phyloP scores from a whole-genome alignment of 2,113 vertebrate genomes.

The Paramisgurnus dabryanus region DNA sequence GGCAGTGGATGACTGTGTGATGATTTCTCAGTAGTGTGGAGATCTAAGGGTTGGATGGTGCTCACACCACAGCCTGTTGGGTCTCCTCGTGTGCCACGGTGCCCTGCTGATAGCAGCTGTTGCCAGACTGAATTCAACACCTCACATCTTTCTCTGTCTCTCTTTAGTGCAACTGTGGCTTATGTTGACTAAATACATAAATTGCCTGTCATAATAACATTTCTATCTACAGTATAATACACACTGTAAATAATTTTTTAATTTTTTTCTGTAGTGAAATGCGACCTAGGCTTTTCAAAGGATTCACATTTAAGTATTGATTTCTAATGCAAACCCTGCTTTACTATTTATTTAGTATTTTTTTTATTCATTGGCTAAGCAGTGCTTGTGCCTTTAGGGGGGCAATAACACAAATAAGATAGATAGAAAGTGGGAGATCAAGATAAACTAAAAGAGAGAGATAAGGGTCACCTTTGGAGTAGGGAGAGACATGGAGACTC shows the following conservation, averaged over 20 bases:
- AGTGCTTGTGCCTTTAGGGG: neutral
- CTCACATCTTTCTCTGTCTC: slow-evolving; percentile 8
- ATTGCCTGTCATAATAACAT: no score
- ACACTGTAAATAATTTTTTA: no score
- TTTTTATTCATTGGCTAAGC: no score
- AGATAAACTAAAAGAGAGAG: slow-evolving; percentile 2
- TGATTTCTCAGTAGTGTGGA: slow-evolving; percentile 53
- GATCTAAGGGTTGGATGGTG: slow-evolving; percentile 56
- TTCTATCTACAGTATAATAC: no score
- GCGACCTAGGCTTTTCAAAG: no score
- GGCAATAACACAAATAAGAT: neutral
- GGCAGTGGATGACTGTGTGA: slow-evolving; percentile 46
- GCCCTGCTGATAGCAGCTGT: slow-evolving; percentile 32
- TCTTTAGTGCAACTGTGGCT: neutral
- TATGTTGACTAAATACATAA: no score
- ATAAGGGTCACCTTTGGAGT: slow-evolving; percentile 51
- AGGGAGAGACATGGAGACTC: slow-evolving; percentile 35
- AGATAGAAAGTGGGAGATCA: slow-evolving; percentile 10
- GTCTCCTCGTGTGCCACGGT: slow-evolving; percentile 46
- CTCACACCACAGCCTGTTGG: slow-evolving; percentile 33
- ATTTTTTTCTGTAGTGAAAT: no score
- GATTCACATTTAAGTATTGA: neutral
- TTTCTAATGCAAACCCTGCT: neutral
- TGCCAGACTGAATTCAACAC: slow-evolving; percentile 11
- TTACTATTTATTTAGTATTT: no score